These are phyloP conservation scores for Ommatoiulus sabulosus DNA, from an alignment of 2,888 invertebrate genomes.

Conservation along the genomic window DNA sequence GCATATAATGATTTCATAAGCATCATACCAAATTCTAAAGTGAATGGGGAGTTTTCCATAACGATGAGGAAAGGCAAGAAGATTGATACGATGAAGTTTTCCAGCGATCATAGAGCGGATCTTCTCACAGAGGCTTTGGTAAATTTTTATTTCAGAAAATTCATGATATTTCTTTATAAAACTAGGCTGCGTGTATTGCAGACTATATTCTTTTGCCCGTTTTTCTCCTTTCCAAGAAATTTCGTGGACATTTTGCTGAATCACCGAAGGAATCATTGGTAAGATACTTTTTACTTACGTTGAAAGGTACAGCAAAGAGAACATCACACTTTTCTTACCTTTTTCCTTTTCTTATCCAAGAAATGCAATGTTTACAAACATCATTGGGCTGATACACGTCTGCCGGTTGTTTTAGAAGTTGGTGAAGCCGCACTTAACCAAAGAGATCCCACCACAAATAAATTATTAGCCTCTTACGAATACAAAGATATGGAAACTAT, in stretches of 20 bases:
- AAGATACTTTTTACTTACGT: no score
- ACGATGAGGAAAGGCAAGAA: slow-evolving; percentile 91
- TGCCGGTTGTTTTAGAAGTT: slow-evolving; percentile 90
- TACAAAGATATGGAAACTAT: slow-evolving; percentile 88
- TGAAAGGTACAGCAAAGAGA: no score
- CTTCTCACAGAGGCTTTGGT: slow-evolving; percentile 89
- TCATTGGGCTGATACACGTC: slow-evolving; percentile 94
- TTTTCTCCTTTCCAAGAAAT: slow-evolving; percentile 64
- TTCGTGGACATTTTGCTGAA: slow-evolving; percentile 67
- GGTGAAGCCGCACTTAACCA: slow-evolving; percentile 94
- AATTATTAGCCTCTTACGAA: slow-evolving; percentile 83
- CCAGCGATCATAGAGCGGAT: slow-evolving; percentile 93
- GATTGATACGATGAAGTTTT: slow-evolving; percentile 93
- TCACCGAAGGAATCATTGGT: slow-evolving; percentile 63
- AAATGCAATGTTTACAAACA: slow-evolving; percentile 89
- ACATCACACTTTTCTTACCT: neutral
- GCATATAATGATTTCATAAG: slow-evolving; percentile 70
- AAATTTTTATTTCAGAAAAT: slow-evolving; percentile 67
- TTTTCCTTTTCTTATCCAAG: neutral
- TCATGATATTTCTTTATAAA: neutral
- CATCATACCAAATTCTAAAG: slow-evolving; percentile 66
- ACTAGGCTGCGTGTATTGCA: neutral
- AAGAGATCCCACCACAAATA: slow-evolving; percentile 86
- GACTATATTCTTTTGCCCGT: no score
- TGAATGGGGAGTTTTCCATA: slow-evolving; percentile 73